Evolutionary conservation across 2,113 vertebrate genomes (phyloP), one percentile per base, ranked within the genome.

Genomic region (Irena cyanogastra): DNA sequence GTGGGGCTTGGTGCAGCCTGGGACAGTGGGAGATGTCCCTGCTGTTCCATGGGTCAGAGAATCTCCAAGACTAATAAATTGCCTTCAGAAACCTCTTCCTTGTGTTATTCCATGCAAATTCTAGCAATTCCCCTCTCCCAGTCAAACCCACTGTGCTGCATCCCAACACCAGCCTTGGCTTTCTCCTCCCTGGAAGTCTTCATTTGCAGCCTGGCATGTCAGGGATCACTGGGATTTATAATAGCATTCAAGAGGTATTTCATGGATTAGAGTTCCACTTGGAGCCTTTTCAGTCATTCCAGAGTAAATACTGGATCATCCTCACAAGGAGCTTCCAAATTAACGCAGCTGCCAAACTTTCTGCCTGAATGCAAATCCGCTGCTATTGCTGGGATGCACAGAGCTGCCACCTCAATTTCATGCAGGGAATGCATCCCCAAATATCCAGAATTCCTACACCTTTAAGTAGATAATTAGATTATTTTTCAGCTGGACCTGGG

Each of bases 241-340:
- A 83, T n/a, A 56, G 31, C 23, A 26, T 65, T 78, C 63, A 22
- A 69, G 93, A 64, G 63, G n/a, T 53, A 8, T 90, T 91, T 93
- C 37, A 39, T 69, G 91, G 94, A 95, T 96, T 84, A 90, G 10
- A 89, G 45, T 21, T 91, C 78, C 89, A 80, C 70, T 89, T 85
- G 82, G 81, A 95, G 69, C 78, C 81, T 72, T 77, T 72, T 45
- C 91, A 93, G 72, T 56, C 93, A 59, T 65, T 85, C 37, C 77
- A 83, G 87, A 50, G 81, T 59, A 93, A 97, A 93, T 27, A 68
- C 52, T 78, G 81, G 83, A 81, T 91, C 89, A 76, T 81, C 93
- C 74, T 84, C 21, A 1, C 44, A 9, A 94, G 87, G 71, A 94
- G 76, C 83, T 95, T 92, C 88, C 90, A 86, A 86, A 94, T 86